Evolutionary conservation across 2,797 vertebrate species (phyloP).

Genomic region (Channallabes apus): DNA sequence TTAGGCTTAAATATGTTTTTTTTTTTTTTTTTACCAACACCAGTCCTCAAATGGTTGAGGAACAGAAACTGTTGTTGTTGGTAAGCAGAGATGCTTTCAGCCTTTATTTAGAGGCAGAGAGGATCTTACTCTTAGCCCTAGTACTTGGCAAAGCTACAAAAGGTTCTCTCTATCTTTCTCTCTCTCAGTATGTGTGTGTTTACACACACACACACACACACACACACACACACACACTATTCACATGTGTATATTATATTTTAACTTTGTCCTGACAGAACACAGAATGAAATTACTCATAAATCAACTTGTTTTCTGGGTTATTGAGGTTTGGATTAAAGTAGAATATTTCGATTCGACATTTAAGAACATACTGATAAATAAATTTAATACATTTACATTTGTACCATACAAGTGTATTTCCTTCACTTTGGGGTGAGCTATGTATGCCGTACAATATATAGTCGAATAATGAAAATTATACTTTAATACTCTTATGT

Average conservation of each 20-base stretch:
- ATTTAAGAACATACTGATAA: neutral
- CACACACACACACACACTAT: too few species aligned
- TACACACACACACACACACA: neutral
- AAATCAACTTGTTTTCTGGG: neutral
- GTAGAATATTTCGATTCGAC: neutral
- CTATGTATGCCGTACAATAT: neutral
- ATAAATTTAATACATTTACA: neutral
- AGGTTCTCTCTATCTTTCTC: constrained; percentile 41
- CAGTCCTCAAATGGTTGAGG: constrained; percentile 80
- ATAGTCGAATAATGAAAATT: neutral
- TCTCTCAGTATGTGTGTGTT: neutral
- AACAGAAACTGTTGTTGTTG: constrained; percentile 73
- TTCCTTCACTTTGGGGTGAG: neutral
- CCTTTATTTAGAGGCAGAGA: constrained; percentile 42
- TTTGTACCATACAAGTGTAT: neutral
- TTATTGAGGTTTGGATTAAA: neutral
- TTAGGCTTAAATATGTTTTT: constrained; percentile 79
- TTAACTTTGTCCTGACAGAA: neutral
- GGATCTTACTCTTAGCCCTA: constrained; percentile 70
- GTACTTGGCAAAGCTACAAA: constrained; percentile 72
- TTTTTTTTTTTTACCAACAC: constrained; percentile 80
- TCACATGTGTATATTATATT: neutral
- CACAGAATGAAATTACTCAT: neutral
- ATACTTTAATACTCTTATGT: neutral
- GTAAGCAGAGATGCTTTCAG: constrained; percentile 73